Evolutionary conservation across 1,140 invertebrate species (phyloP), one percentile per base, ranked within the genome.

Genomic region (Calephelis virginiensis): DNA sequence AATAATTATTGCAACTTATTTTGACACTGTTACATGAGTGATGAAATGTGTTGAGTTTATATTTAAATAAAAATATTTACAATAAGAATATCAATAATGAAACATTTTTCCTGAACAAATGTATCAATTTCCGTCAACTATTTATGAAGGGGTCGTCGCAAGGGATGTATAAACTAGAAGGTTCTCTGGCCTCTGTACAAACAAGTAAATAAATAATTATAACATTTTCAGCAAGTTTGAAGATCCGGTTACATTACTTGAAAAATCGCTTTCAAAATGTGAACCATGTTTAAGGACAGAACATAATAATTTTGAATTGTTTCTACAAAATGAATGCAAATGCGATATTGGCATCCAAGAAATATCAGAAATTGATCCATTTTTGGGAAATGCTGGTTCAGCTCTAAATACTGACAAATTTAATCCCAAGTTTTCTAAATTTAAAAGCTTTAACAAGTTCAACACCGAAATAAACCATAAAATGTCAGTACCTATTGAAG

Each of bases 241-340:
- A 56, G 80, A 90, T 70, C 69, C 80, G 37, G 37, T 79, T 56
- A n/a, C 63, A 59, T 11, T 84, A 13, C 80, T 89, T 70, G 73
- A 84, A 69, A 73, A 77, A 28, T 75, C 74, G 14, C 28, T 81
- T 46, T 61, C 71, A 63, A 11, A 48, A 7, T 90, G 86, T 68
- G 43, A 64, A 8, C 75, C 75, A 64, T 90, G 86, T 64, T 46
- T 61, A 17, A 59, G 28, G 14, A 45, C 61, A 40, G 43, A 75
- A 61, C 49, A 63, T 69, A 38, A n/a, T 13, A 68, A 68, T 7
- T 47, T 84, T 8, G 61, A 77, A 45, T 50, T 74, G n/a, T 77
- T 84, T 50, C 8, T 73, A 66, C 74, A 71, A 63, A 77, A 68
- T 59, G 63, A 78, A 63, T 90, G 85, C 65, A 75, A 65, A 61